These are phyloP conservation scores for Boleophthalmus pectinirostris DNA, from an alignment of 2,113 vertebrate species.

Conservation along the genomic window DNA sequence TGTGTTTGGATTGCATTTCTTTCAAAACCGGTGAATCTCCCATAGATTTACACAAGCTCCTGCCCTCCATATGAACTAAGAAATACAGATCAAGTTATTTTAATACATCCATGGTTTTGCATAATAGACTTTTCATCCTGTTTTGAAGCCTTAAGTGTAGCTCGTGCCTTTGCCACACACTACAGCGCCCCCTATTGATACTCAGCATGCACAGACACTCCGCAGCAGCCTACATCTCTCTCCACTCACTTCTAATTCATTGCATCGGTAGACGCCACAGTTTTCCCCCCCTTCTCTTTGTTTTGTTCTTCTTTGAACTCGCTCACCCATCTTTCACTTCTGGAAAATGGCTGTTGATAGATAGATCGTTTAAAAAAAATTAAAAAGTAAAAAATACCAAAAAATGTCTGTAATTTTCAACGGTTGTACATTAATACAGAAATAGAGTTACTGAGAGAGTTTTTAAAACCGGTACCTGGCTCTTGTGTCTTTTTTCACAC, in stretches of 20 bases:
- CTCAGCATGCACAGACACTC: constrained; percentile 55
- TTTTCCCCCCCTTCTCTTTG: neutral
- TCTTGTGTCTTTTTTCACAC: constrained; percentile 68
- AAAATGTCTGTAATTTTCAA: constrained; percentile 82
- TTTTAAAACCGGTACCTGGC: constrained; percentile 77
- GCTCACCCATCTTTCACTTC: constrained; percentile 58
- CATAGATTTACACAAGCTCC: too few relatives aligned
- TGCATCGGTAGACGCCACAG: neutral
- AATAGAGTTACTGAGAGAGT: constrained; percentile 83
- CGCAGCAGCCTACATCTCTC: constrained; percentile 37
- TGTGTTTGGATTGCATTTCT: too few relatives aligned
- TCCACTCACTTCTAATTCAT: constrained; percentile 37
- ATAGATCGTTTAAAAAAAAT: constrained; percentile 70
- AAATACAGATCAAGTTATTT: neutral
- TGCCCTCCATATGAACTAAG: too few relatives aligned
- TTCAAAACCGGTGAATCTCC: too few relatives aligned
- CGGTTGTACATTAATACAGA: constrained; percentile 86
- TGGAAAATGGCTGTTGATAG: constrained; percentile 79
- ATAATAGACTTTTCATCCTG: constrained; percentile 1
- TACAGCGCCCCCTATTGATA: constrained; percentile 38
- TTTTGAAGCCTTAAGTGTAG: constrained; percentile 39
- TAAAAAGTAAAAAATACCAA: constrained; percentile 33
- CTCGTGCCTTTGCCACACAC: constrained; percentile 29
- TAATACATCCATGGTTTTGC: neutral
- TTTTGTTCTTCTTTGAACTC: constrained; percentile 30